Evolutionary conservation across 2,888 invertebrate genomes (phyloP).

Genomic region (Ennomos erosarius): DNA sequence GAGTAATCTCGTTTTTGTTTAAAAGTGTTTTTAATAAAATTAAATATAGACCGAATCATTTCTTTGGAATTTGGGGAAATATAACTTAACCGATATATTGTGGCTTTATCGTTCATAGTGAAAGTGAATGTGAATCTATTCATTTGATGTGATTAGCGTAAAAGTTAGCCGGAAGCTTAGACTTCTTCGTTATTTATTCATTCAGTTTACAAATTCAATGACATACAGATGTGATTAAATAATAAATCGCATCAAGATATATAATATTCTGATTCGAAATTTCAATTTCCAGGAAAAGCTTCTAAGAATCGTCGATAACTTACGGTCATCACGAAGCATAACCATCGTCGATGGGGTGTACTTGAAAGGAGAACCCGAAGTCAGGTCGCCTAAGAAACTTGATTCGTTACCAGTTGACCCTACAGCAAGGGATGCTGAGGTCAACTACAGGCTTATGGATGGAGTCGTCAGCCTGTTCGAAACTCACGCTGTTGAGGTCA

Average conservation of each 20-base stretch:
- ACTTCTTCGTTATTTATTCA: no score
- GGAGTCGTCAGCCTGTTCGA: slow-evolving; percentile 90
- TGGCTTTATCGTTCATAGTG: no score
- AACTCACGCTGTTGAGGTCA: slow-evolving; percentile 92
- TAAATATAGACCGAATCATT: slow-evolving; percentile 21
- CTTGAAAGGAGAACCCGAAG: slow-evolving; percentile 81
- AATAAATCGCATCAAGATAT: no score
- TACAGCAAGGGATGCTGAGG: slow-evolving; percentile 89
- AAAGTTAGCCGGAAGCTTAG: no score
- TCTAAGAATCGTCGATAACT: slow-evolving; percentile 88
- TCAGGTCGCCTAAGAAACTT: slow-evolving; percentile 83
- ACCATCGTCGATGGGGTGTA: slow-evolving; percentile 87
- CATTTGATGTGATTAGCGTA: no score
- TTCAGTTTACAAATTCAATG: no score
- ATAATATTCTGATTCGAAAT: no score
- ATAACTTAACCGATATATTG: no score
- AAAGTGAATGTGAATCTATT: no score
- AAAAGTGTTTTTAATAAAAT: slow-evolving; percentile 29
- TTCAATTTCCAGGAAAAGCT: slow-evolving; percentile 86
- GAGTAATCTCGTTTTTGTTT: slow-evolving; percentile 6
- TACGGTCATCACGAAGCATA: slow-evolving; percentile 73
- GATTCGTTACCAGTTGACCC: slow-evolving; percentile 90
- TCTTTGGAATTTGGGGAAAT: background rate
- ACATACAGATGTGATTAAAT: no score
- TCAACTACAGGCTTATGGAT: slow-evolving; percentile 90